These are phyloP conservation scores for Syngnathus typhle DNA, from an alignment of 2,113 vertebrate genomes.

Conservation along the genomic window DNA sequence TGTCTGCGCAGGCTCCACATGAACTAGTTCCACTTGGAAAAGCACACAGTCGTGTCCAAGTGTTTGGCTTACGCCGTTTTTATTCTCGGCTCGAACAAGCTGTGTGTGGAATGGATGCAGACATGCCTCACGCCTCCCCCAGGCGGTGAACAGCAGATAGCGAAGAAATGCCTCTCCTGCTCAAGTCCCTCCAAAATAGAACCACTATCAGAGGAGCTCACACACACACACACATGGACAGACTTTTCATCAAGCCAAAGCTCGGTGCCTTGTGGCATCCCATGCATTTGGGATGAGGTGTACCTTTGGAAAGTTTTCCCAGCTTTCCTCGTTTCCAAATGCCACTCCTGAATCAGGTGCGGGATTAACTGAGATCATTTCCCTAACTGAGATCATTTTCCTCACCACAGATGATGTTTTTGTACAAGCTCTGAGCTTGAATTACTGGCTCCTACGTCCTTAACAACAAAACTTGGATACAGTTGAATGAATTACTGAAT, in stretches of 20 bases:
- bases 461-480: neutral
- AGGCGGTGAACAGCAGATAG: conserved; percentile 57
- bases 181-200: conserved; percentile 58
- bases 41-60: conserved; percentile 30
- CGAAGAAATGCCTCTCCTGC: conserved; percentile 46
- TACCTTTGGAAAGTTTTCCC: conserved; percentile 39
- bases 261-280: conserved; percentile 43
- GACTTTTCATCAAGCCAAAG: conserved; percentile 34
- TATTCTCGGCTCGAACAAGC: conserved; percentile 5
- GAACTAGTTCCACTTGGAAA: conserved; percentile 42
- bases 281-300: conserved; percentile 35
- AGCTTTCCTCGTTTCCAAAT: conserved; percentile 24
- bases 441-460: neutral
- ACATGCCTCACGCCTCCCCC: conserved; percentile 50
- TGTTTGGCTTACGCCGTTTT: neutral
- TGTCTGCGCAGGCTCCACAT: conserved; percentile 21
- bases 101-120: conserved; percentile 47
- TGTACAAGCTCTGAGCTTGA: neutral
- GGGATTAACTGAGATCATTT: conserved; percentile 22
- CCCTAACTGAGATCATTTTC: neutral
- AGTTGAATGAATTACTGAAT: neutral
- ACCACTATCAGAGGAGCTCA: conserved; percentile 44
- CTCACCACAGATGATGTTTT: neutral
- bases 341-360: conserved; percentile 8
- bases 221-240: conserved; percentile 14